Percentiles rank a stretch among this genome's conserved stretches.
phyloP scores from a whole-genome alignment of 2,888 invertebrate genomes.

The Torymus auratus region DNA sequence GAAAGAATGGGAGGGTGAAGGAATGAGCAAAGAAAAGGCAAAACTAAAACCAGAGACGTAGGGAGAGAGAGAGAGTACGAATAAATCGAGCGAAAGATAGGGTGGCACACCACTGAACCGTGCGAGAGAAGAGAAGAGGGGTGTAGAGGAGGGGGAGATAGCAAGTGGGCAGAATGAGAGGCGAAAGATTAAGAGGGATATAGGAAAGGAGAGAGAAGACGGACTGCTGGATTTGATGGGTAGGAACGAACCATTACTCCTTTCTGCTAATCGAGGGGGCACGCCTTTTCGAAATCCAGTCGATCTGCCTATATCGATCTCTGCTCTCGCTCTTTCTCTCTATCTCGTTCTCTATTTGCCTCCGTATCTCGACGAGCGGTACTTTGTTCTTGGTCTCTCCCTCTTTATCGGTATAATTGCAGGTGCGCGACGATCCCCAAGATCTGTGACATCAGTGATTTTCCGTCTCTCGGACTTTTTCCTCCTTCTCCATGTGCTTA shows the following conservation, averaged over 20 bases:
- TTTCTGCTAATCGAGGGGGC: slow-evolving; percentile 41
- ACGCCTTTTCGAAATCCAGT: slow-evolving; percentile 45
- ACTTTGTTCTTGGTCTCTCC: no score
- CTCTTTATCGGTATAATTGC: slow-evolving; percentile 20
- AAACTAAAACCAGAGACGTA: no score
- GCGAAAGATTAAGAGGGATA: slow-evolving; percentile 37
- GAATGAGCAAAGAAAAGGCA: no score
- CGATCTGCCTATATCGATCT: slow-evolving; percentile 42
- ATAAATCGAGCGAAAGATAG: neutral
- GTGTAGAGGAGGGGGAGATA: slow-evolving; percentile 4
- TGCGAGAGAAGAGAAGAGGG: slow-evolving; percentile 3
- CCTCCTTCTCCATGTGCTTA: neutral
- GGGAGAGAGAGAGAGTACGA: no score
- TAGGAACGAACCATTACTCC: slow-evolving; percentile 51
- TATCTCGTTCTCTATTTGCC: neutral
- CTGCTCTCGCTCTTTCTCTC: neutral
- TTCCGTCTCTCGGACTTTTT: neutral
- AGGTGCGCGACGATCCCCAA: neutral
- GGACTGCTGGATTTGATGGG: slow-evolving; percentile 39
- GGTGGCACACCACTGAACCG: neutral
- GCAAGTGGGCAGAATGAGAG: slow-evolving; percentile 22
- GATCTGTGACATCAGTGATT: slow-evolving; percentile 16
- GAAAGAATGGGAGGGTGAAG: no score
- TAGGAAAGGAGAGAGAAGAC: neutral
- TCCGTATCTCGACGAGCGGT: no score